Conservation (phyloP, 2,888 invertebrate species). For the Cerastoderma edule region DNA sequence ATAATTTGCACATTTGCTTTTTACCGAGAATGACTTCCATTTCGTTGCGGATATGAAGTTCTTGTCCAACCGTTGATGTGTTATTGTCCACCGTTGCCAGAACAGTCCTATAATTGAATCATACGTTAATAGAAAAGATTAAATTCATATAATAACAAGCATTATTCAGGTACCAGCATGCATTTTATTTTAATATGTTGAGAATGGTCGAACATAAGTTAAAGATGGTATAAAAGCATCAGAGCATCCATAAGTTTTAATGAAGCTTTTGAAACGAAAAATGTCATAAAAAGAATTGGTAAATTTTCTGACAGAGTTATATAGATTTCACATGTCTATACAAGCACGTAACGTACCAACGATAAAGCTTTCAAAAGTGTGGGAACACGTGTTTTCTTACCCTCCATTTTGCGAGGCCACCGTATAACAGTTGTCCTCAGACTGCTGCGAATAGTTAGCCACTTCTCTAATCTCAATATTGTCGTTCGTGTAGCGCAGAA, state of each 20-base stretch:
- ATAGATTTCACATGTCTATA: too few species aligned
- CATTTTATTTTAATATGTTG: too few species aligned
- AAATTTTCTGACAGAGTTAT: too few species aligned
- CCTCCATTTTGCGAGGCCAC: slow-evolving; percentile 51
- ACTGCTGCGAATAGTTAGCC: slow-evolving; percentile 27
- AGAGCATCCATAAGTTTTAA: too few species aligned
- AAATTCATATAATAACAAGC: not conserved
- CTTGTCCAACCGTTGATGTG: slow-evolving; percentile 39
- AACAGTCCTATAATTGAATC: slow-evolving; percentile 54
- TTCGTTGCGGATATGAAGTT: slow-evolving; percentile 44
- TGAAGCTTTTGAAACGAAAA: too few species aligned
- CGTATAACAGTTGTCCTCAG: slow-evolving; percentile 46
- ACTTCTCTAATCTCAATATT: slow-evolving; percentile 52
- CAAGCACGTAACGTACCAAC: too few species aligned
- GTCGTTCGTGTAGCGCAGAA: slow-evolving; percentile 53
- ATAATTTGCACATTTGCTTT: slow-evolving; percentile 58
- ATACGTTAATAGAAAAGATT: too few species aligned
- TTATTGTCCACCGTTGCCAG: slow-evolving; percentile 54
- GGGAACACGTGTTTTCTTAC: slow-evolving; percentile 40
- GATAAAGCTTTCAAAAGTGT: too few species aligned
- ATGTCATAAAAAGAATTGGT: too few species aligned
- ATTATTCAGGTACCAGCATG: not conserved
- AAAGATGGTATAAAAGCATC: too few species aligned
- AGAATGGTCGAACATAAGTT: too few species aligned
- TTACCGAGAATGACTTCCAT: slow-evolving; percentile 59